Percentiles rank a stretch among this genome's conserved stretches.
Conservation (phyloP, 2,113 vertebrate genomes). For the Pelecanus crispus region DNA sequence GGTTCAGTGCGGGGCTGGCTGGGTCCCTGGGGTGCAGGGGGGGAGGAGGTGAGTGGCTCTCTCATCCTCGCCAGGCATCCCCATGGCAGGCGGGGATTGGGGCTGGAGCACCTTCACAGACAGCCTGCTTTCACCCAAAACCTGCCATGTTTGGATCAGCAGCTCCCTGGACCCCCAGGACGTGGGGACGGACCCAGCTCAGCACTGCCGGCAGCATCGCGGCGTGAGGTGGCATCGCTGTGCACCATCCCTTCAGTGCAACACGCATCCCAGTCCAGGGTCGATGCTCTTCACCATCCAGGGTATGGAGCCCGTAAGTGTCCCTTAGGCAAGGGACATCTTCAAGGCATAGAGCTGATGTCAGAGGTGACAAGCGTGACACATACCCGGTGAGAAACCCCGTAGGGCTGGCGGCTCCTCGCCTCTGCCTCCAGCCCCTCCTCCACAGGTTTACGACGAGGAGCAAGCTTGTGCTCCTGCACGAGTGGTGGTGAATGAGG, state of each 20-base stretch:
- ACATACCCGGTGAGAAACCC: not conserved
- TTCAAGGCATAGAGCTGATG: not conserved
- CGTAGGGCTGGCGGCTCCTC: not conserved
- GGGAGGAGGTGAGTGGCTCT: not conserved
- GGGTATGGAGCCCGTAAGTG: not conserved
- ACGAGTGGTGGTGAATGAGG: not conserved
- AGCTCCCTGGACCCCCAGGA: not conserved
- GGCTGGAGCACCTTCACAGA: not conserved
- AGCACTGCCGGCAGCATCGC: not conserved
- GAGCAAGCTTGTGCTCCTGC: not conserved
- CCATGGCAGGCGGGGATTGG: accelerated
- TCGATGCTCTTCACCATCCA: accelerated
- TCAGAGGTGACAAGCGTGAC: not conserved
- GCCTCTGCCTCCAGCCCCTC: not conserved
- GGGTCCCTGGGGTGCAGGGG: not conserved
- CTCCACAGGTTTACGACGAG: accelerated
- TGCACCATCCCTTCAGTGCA: not conserved
- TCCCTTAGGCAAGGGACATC: not conserved
- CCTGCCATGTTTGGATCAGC: not conserved
- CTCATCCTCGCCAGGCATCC: not conserved
- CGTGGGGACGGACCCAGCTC: accelerated
- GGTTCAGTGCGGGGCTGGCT: accelerated
- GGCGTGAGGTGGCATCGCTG: accelerated
- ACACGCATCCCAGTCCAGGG: accelerated
- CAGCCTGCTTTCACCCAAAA: not conserved